phyloP scores from a whole-genome alignment of 2,888 invertebrate genomes.

The Alentia gelatinosa region DNA sequence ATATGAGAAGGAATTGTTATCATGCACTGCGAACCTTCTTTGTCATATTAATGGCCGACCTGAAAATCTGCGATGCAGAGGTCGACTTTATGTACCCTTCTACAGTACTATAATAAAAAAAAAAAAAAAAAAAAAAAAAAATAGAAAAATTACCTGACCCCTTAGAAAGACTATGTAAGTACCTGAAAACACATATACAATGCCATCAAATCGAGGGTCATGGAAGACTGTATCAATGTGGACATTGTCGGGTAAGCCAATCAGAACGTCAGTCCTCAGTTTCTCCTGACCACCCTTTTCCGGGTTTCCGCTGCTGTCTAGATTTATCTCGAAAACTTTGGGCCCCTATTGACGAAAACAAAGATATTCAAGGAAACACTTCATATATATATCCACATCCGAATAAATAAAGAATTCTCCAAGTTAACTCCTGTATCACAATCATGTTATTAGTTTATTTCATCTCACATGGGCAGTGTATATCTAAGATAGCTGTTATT shows the following conservation, averaged over 20 bases:
- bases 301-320: too few species aligned
- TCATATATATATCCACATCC: too few species aligned
- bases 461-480: too few species aligned
- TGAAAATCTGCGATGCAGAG: too few species aligned
- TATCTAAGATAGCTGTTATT: too few species aligned
- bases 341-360: too few species aligned
- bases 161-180: background rate
- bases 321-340: background rate
- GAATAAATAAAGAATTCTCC: too few species aligned
- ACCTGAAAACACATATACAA: background rate
- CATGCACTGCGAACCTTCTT: background rate
- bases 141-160: background rate
- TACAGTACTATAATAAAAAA: background rate
- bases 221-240: background rate
- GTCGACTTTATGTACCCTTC: background rate
- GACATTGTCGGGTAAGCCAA: background rate
- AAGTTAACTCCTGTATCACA: too few species aligned
- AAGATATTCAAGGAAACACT: too few species aligned
- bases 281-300: background rate
- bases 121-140: background rate
- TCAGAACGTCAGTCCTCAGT: background rate
- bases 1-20: background rate
- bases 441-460: too few species aligned
- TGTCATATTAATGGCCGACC: background rate
- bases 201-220: background rate